Base-by-base conservation (phyloP, 1,140 invertebrate genomes). In the Drosophila serrata region DNA sequence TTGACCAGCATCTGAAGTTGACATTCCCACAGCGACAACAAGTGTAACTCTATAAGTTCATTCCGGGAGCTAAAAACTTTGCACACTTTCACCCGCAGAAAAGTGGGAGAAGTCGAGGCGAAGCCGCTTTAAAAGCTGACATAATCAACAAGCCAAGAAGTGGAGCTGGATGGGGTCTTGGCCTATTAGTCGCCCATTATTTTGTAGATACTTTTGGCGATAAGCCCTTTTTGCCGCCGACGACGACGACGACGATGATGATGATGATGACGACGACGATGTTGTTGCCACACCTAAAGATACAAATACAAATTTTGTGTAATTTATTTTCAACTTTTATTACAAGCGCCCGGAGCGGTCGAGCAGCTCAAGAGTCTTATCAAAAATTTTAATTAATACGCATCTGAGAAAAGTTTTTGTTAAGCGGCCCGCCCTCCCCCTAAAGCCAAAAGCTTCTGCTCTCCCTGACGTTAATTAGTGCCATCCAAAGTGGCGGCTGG, bases 341-440 rank as follows among this genome's bases (percentile, higher is more conserved):
- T 87, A 77, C 67, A 58, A 43, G 58, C 46, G n/a, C 62, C 65
- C 9, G 29, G 12, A 33, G n/a, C 48, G 17, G 29, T 3, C 13
- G 13, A 27, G 22, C 45, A 9, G 45, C 45, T 1, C 15, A 48
- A 7, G 17, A 29, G 40, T 35, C 81, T 88, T 88, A 88, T 88
- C 85, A 88, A 88, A 88, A 88, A 85, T 88, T 88, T 88, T 88
- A 88, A 88, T 88, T 88, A 88, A 88, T 90, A 82, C 85, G 81
- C 85, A 88, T 88, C 85, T 75, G 81, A 78, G 75, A 79, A 88
- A 79, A 90, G 72, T 90, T 88, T 88, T 81, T 67, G 63, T 73
- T 57, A 78, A 88, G 60, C 39, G 49, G 60, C 40, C n/a, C n/a
- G n/a, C n/a, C n/a, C n/a, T n/a, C n/a, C n/a, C 51, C 79, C 82